Base-by-base conservation (phyloP, 1,140 invertebrate genomes). In the Habropoda laboriosa region DNA sequence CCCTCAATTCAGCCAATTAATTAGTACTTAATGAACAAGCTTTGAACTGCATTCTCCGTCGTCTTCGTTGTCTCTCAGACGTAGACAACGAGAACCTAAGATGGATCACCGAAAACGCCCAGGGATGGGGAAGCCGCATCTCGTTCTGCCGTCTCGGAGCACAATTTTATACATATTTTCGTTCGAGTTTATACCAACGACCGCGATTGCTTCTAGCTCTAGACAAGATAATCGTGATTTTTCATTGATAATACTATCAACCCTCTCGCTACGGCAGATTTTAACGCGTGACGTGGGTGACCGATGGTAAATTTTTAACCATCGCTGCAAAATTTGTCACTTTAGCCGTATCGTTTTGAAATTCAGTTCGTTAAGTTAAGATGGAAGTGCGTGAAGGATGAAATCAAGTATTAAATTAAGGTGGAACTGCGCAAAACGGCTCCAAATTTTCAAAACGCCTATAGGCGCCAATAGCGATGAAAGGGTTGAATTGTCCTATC, bases 1-100 rank as follows among this genome's bases (percentile, higher is more conserved):
- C 86, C 61, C 81, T 90, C 83, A 82, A 90, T 89, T 87, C 76
- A 86, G 80, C 85, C 85, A 89, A 90, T 90, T 90, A 90, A 86
- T 87, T 88, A 86, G 67, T 58, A 82, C 51, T 68, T 88, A 89
- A 90, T 87, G 82, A 90, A 89, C 78, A 70, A 42, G 79, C 89
- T 88, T 90, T 90, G 85, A 89, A 78, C 82, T 68, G 71, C 70
- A 81, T 88, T 88, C 85, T 87, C 81, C 70, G 76, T 45, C 78
- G 61, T 55, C 42, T 27, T 24, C 70, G 75, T 47, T 63, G 57
- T 60, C n/a, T 27, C 35, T 27, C 51, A n/a, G 66, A 81, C 79
- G 72, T 55, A 55, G 53, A 83, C 45, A 40, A 6, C n/a, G 5
- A n/a, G 49, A 30, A 55, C 27, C 49, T 42, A 53, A 40, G 45